These are phyloP conservation scores for Camponotus pennsylvanicus DNA, from an alignment of 1,140 invertebrate genomes.

Conservation along the genomic window DNA sequence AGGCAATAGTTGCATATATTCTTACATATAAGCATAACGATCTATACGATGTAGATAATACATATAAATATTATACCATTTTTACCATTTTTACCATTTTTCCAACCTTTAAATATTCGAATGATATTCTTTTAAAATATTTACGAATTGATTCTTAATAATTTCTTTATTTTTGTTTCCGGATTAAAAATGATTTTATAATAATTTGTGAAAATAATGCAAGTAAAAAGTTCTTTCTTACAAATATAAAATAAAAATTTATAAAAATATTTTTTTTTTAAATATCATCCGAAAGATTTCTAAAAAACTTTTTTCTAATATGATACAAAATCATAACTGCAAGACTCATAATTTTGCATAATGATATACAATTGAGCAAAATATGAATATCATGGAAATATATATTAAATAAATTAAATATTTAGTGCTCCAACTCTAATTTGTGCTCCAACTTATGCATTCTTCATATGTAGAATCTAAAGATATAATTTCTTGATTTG, in stretches of 20 bases:
- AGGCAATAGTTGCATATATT: neutral
- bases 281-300: too few relatives aligned
- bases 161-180: neutral
- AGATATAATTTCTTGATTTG: constrained; percentile 25
- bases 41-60: neutral
- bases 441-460: constrained; percentile 8
- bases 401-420: neutral
- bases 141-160: neutral
- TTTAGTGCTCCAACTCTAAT: neutral
- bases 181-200: neutral
- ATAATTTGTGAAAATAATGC: neutral
- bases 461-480: neutral
- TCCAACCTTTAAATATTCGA: neutral
- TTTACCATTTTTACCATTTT: neutral
- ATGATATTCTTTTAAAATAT: neutral
- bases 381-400: constrained; percentile 4
- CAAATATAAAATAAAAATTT: neutral
- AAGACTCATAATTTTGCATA: neutral
- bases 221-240: neutral
- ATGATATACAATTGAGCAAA: neutral
- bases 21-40: neutral
- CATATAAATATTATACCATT: neutral
- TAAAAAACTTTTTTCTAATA: neutral
- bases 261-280: too few relatives aligned
- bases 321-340: neutral